Conservation (phyloP, 2,113 vertebrate species). For the Pyxicephalus adspersus region DNA sequence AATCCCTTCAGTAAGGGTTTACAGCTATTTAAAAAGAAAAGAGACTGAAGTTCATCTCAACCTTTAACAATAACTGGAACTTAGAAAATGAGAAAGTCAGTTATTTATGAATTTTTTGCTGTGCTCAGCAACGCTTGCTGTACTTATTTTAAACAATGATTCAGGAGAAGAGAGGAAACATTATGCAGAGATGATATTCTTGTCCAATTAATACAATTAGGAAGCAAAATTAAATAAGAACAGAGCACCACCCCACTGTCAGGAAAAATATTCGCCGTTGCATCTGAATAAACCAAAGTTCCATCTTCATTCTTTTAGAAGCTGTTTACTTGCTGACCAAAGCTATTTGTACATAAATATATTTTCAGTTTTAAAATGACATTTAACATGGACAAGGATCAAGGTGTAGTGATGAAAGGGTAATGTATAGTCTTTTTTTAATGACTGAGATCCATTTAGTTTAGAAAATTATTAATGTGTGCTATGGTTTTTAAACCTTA, state of each 20-base stretch:
- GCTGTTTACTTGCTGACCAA: neutral
- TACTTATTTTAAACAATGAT: neutral
- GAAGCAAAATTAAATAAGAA: constrained; percentile 21
- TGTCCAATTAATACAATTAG: constrained; percentile 25
- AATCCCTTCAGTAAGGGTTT: too few relatives aligned
- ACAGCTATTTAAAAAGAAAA: too few relatives aligned
- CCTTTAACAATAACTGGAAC: too few relatives aligned
- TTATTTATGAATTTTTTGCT: neutral
- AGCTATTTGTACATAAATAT: neutral
- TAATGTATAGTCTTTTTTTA: neutral
- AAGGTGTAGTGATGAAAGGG: neutral
- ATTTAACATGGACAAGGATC: neutral
- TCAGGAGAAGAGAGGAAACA: constrained; percentile 14
- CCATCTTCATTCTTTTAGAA: constrained; percentile 19
- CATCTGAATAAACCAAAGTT: constrained; percentile 8
- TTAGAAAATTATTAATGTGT: too few relatives aligned
- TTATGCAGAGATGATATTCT: constrained; percentile 7
- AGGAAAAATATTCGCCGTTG: neutral
- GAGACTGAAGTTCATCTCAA: too few relatives aligned
- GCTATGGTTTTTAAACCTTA: too few relatives aligned
- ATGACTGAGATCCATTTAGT: too few relatives aligned
- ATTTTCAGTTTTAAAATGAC: neutral
- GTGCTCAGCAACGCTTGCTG: neutral
- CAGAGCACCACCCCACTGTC: neutral
- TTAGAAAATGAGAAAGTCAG: too few relatives aligned